phyloP scores from a whole-genome alignment of 2,113 vertebrate species.

The Gadus chalcogrammus region DNA sequence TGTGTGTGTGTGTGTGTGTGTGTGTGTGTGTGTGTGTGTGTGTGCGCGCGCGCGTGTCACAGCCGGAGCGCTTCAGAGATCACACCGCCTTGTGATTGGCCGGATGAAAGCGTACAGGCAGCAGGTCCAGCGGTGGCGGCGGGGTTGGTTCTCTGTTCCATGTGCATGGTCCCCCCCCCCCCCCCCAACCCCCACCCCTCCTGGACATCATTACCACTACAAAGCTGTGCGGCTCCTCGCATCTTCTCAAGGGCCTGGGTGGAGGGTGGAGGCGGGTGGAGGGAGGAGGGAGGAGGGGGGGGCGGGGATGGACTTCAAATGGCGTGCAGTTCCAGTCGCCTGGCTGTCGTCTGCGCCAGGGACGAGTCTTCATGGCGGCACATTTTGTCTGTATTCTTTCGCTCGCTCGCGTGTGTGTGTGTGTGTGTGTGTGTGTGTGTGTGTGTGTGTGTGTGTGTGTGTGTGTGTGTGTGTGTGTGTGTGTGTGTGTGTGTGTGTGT shows the following conservation, averaged over 20 bases:
- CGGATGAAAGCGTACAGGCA: slow-evolving; percentile 23
- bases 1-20: not conserved
- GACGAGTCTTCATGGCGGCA: slow-evolving; percentile 44
- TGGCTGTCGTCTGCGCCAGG: slow-evolving; percentile 45
- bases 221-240: slow-evolving; percentile 44
- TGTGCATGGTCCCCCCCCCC: slow-evolving; percentile 3
- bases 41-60: too few relatives aligned
- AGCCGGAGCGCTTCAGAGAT: slow-evolving; percentile 38
- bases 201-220: slow-evolving; percentile 61
- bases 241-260: slow-evolving; percentile 9
- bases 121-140: too few relatives aligned
- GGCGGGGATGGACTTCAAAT: slow-evolving; percentile 31
- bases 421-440: too few relatives aligned
- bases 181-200: slow-evolving; percentile 30
- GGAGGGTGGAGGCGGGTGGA: too few relatives aligned
- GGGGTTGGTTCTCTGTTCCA: slow-evolving; percentile 16
- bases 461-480: slow-evolving; percentile 34
- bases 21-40: too few relatives aligned
- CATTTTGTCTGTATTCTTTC: slow-evolving; percentile 55
- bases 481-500: too few relatives aligned
- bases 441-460: not conserved
- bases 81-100: slow-evolving; percentile 41
- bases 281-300: slow-evolving; percentile 1
- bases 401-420: slow-evolving; percentile 31
- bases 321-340: slow-evolving; percentile 30